Evolutionary conservation across 2,797 vertebrate species (phyloP), one percentile per base, ranked within the genome.

Genomic region (Schizopygopsis pylzovi): DNA sequence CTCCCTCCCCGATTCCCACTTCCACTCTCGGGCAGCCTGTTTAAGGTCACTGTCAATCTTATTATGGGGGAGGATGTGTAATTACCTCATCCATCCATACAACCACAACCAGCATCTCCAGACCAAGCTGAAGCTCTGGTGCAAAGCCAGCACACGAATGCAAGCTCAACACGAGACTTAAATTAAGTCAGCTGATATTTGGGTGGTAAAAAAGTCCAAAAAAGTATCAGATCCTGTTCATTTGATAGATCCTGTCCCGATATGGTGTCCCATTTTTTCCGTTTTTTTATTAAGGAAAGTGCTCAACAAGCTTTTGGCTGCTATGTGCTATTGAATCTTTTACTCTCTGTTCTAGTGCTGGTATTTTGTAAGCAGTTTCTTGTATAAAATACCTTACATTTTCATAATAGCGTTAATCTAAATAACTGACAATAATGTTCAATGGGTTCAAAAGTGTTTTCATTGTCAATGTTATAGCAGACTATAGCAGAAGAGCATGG

Each of bases 11-110:
- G 68, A 82, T 65, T 77, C 75, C 59, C 49, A 63, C 65, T 72
- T 83, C 63, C 56, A 67, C 15, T 85, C 73, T 79, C 56, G 41
- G 47, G 25, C 49, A 81, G 72, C 54, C 78, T 68, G 25, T 52
- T 90, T 84, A 86, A 88, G 88, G 86, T 89, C 86, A 85, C 79
- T 80, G 83, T 86, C 79, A 80, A 82, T 89, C 87, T 89, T 70
- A 86, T 90, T 81, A 87, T 75, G 56, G 11, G 37, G 49, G 79
- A 45, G 39, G 81, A 84, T 84, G 85, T 86, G 85, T 86, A 88
- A 88, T 91, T 89, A 84, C 75, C 72, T 89, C 80, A 88, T 88
- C 80, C 79, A 87, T 87, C 85, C 79, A 41, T 77, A 67, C 84
- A 80, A 49, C 52, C n/a, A 28, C 45, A 56, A 45, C 33, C 73